Conservation (phyloP, 2,888 invertebrate species). For the Polydrusus tereticollis region DNA sequence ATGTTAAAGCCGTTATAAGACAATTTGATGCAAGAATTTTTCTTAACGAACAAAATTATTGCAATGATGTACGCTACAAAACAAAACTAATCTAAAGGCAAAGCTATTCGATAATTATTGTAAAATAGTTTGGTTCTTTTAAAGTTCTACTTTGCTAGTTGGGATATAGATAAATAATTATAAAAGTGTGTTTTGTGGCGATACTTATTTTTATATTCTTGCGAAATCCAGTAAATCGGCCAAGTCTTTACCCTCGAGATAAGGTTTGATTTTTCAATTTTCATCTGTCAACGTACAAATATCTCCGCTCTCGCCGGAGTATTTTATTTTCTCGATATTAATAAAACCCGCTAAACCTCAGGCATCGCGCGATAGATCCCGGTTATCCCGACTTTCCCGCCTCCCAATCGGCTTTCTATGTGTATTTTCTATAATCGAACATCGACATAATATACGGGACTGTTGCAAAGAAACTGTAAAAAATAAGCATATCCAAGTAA, state of each 20-base stretch:
- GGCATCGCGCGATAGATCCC: slow-evolving; percentile 42
- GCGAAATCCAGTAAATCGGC: slow-evolving; percentile 2
- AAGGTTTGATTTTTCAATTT: slow-evolving; percentile 52
- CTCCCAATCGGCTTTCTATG: slow-evolving; percentile 51
- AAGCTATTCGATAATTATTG: too few species aligned
- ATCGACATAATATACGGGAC: slow-evolving; percentile 58
- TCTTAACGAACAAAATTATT: too few species aligned
- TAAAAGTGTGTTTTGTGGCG: too few species aligned
- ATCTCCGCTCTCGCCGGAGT: slow-evolving; percentile 40
- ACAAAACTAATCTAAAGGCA: too few species aligned
- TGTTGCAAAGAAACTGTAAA: slow-evolving; percentile 10
- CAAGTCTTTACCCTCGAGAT: slow-evolving; percentile 28
- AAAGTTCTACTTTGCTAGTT: too few species aligned
- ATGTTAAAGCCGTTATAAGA: too few species aligned
- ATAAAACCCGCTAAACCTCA: slow-evolving; percentile 48
- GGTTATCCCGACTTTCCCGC: slow-evolving; percentile 26
- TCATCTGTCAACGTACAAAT: slow-evolving; percentile 32
- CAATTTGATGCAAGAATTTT: too few species aligned
- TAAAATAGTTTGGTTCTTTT: too few species aligned
- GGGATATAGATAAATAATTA: too few species aligned
- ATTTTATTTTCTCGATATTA: slow-evolving; percentile 51
- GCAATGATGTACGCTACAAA: too few species aligned
- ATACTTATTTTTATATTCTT: too few species aligned
- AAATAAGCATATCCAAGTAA: neutral
- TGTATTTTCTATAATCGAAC: slow-evolving; percentile 67